A percentile compares a stretch with the other conserved stretches of the same genome.
phyloP scores from a whole-genome alignment of 2,797 vertebrate genomes.

The Bucorvus abyssinicus region DNA sequence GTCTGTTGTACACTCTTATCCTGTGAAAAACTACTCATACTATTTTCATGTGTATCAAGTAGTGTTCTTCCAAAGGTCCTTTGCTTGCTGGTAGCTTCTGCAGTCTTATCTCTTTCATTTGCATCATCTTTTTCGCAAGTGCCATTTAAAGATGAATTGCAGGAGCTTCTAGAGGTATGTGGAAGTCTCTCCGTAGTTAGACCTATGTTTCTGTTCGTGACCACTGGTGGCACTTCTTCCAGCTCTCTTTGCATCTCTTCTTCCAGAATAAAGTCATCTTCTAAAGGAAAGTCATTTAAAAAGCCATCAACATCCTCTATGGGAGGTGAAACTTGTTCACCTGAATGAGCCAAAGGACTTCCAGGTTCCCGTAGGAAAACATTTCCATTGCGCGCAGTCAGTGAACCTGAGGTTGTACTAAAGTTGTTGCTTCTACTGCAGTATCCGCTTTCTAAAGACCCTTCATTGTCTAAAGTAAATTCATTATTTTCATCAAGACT shows the following conservation, averaged over 20 bases:
- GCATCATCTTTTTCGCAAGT: neutral
- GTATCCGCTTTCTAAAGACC: conserved; percentile 80
- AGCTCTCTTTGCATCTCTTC: conserved; percentile 71
- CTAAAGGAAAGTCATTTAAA: conserved; percentile 84
- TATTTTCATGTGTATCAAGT: conserved; percentile 10
- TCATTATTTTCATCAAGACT: conserved; percentile 80
- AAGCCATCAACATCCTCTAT: conserved; percentile 76
- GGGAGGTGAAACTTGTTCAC: neutral
- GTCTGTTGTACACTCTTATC: neutral
- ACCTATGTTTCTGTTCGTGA: conserved; percentile 2
- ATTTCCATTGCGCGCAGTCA: neutral
- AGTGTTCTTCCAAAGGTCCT: neutral
- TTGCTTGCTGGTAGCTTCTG: neutral
- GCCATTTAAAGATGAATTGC: conserved; percentile 19
- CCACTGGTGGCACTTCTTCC: conserved; percentile 18
- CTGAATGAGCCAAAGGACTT: conserved; percentile 13
- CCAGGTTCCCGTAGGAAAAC: neutral
- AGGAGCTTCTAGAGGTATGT: neutral
- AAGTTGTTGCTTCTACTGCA: conserved; percentile 70
- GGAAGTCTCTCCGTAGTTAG: conserved; percentile 19
- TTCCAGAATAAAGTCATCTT: conserved; percentile 83
- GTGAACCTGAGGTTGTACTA: conserved; percentile 18
- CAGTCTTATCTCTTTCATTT: neutral
- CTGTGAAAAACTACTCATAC: neutral
- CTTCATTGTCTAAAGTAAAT: conserved; percentile 44